Conservation (phyloP, 2,888 invertebrate genomes). For the Acleris cristana region DNA sequence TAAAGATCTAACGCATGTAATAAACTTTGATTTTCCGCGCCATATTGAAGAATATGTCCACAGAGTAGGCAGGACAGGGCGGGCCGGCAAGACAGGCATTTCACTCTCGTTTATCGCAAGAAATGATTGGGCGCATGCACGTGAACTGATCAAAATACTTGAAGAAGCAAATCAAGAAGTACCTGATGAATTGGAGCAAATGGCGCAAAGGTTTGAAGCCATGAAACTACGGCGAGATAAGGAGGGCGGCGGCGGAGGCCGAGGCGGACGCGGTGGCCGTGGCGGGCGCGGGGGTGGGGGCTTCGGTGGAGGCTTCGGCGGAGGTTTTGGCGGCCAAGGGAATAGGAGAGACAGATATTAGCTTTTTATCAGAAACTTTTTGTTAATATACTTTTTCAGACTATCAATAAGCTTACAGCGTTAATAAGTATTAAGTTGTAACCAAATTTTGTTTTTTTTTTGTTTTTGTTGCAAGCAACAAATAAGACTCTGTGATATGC, state of each 20-base stretch:
- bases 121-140: constrained; percentile 92
- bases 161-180: constrained; percentile 94
- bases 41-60: constrained; percentile 98
- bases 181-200: constrained; percentile 88
- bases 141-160: constrained; percentile 92
- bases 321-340: constrained; percentile 16
- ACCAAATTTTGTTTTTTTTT: constrained; percentile 14
- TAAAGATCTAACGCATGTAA: constrained; percentile 93
- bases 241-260: constrained; percentile 74
- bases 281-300: constrained; percentile 50
- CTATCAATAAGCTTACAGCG: constrained; percentile 1
- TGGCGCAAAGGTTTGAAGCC: constrained; percentile 89
- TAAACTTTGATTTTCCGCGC: constrained; percentile 96
- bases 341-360: constrained; percentile 61
- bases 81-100: constrained; percentile 93
- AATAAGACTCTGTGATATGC: constrained; percentile 18
- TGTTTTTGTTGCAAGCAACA: constrained; percentile 17
- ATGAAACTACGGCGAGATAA: constrained; percentile 86
- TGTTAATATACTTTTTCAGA: constrained; percentile 1
- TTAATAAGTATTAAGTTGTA: constrained; percentile 2
- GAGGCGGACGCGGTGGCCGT: constrained; percentile 63
- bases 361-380: constrained; percentile 6
- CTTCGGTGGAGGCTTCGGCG: constrained; percentile 40
- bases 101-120: constrained; percentile 92
- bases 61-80: constrained; percentile 96